These are phyloP conservation scores for Drosophila asahinai DNA, from an alignment of 1,140 invertebrate genomes.

Conservation along the genomic window DNA sequence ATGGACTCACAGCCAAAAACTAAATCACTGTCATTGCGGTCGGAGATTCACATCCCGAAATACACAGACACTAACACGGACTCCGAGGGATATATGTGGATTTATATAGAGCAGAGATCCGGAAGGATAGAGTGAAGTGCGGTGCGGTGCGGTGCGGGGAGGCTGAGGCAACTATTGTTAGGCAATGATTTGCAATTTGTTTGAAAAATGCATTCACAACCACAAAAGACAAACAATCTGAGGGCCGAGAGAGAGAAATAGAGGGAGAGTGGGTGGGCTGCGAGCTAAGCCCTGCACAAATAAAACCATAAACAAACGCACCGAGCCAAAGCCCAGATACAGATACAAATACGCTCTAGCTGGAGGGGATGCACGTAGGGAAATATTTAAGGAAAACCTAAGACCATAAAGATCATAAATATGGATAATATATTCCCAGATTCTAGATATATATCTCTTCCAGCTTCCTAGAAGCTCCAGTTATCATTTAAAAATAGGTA, in stretches of 20 bases:
- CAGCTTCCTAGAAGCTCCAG: too few relatives aligned
- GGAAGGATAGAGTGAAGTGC: slow-evolving; percentile 20
- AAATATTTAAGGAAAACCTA: not conserved
- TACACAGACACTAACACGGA: slow-evolving; percentile 22
- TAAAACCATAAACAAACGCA: slow-evolving; percentile 76
- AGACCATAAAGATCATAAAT: too few relatives aligned
- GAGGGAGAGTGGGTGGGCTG: not conserved
- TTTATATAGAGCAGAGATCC: slow-evolving; percentile 1
- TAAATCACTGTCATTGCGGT: slow-evolving; percentile 81
- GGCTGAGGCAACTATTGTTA: slow-evolving; percentile 71
- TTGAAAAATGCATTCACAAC: slow-evolving; percentile 82
- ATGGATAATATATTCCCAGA: too few relatives aligned
- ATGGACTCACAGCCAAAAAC: slow-evolving; percentile 78
- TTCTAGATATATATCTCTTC: too few relatives aligned
- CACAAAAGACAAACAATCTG: slow-evolving; percentile 72
- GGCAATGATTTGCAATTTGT: slow-evolving; percentile 83
- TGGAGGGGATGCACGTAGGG: slow-evolving; percentile 31
- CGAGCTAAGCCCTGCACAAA: slow-evolving; percentile 54
- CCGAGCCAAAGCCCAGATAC: slow-evolving; percentile 45
- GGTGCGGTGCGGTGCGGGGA: slow-evolving; percentile 25
- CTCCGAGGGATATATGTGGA: slow-evolving; percentile 20
- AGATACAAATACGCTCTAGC: slow-evolving; percentile 20
- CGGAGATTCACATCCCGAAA: slow-evolving; percentile 60
- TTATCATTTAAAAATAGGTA: not conserved
- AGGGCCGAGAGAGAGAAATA: not conserved